These are phyloP conservation scores for Malurus melanocephalus DNA, from an alignment of 2,113 vertebrate species.

Conservation along the genomic window DNA sequence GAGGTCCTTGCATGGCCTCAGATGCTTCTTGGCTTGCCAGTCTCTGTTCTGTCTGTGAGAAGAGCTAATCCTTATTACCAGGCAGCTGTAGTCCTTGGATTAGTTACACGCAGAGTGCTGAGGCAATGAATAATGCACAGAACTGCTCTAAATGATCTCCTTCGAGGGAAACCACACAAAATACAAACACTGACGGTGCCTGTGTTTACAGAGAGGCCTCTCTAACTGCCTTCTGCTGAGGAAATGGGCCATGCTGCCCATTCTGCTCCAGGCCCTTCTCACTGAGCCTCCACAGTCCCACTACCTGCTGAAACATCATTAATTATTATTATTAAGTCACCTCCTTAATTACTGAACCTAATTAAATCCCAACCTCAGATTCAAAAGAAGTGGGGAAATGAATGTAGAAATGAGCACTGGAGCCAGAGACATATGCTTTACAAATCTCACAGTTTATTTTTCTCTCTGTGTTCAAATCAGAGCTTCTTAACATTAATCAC, in stretches of 20 bases:
- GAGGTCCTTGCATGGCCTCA: not conserved
- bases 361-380: not conserved
- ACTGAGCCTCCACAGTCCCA: not conserved
- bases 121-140: not conserved
- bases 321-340: not conserved
- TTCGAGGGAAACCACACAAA: not conserved
- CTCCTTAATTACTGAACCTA: not conserved
- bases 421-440: not conserved
- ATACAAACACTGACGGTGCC: not conserved
- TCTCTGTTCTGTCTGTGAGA: not conserved
- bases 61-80: not conserved
- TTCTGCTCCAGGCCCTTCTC: not conserved
- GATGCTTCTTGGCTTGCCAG: not conserved
- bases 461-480: conserved; percentile 6
- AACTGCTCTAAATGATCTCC: not conserved
- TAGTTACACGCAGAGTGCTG: not conserved
- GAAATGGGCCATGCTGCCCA: not conserved
- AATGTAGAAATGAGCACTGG: not conserved
- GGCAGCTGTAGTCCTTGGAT: not conserved
- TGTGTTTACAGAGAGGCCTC: not conserved
- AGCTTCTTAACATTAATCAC: not conserved
- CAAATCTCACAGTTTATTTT: conserved; percentile 49
- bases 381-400: not conserved
- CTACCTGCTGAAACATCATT: not conserved
- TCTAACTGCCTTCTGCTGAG: not conserved